Evolutionary conservation across 2,888 invertebrate species (phyloP).

Genomic region (Hipparchia semele): DNA sequence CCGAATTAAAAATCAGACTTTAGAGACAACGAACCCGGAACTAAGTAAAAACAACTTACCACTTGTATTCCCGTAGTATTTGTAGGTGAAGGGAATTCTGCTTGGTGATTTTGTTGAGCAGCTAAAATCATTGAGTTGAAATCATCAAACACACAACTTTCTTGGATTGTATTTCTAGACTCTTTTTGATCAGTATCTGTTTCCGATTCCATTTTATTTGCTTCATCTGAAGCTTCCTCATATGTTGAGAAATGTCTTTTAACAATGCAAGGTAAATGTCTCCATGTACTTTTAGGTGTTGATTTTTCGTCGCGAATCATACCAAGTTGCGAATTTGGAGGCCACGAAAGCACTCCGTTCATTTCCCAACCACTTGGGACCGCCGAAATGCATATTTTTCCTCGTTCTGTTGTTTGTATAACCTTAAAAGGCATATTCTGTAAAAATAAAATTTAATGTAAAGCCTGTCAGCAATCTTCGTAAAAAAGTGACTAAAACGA

Average conservation of each 20-base stretch:
- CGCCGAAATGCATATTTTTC: conserved; percentile 3
- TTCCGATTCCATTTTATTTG: conserved; percentile 5
- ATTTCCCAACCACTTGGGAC: conserved; percentile 7
- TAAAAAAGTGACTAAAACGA: conserved; percentile 4
- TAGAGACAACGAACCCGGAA: neutral
- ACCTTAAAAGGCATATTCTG: conserved; percentile 6
- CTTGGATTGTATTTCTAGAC: neutral
- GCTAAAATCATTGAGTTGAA: neutral
- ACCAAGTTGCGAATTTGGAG: conserved; percentile 6
- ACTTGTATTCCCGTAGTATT: neutral
- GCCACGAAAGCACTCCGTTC: conserved; percentile 7
- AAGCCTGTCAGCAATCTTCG: neutral
- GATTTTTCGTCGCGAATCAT: conserved; percentile 6
- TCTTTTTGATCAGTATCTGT: neutral
- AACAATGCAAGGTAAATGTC: conserved; percentile 4
- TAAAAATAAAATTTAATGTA: conserved; percentile 3
- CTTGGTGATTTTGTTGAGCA: neutral
- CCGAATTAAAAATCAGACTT: too few species aligned
- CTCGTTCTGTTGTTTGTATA: conserved; percentile 3
- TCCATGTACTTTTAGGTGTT: conserved; percentile 3
- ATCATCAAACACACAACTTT: neutral
- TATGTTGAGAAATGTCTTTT: conserved; percentile 5
- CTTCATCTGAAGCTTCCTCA: conserved; percentile 4
- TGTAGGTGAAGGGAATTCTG: neutral
- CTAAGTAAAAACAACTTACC: neutral